Evolutionary conservation across 2,113 vertebrate genomes (phyloP), one percentile per base, ranked within the genome.

Genomic region (Dolichotis patagonum): DNA sequence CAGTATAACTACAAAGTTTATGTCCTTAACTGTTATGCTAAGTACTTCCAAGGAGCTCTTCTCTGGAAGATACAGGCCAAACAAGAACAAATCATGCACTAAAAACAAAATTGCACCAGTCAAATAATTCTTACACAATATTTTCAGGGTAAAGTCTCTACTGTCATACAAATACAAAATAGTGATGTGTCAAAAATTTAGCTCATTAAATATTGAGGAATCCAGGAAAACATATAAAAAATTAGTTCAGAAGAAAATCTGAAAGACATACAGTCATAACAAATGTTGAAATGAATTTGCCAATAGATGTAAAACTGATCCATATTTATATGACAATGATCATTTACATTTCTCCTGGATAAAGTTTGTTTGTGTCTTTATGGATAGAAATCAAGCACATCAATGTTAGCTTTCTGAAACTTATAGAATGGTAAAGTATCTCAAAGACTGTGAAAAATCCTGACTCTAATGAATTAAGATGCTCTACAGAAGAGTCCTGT

Each of bases 401-500:
- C 80, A 52, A 35, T 58, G n/a, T 88, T 63, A 73, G 14, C 46
- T 88, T 96, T 88, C 88, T 81, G 78, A 46, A 96, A 46, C n/a
- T 83, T 56, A 20, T 24, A 56, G 7, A 56, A 3, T 78, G 83
- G 1, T 65, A 78, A 71, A 87, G 24, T 46, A 84, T 7, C 32
- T 95, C 46, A 80, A 83, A 87, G 67, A 73, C 3, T 71, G 73
- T 71, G 90, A 80, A 87, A 81, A 41, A n/a, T 85, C 46, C 19
- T 81, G 35, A 65, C 3, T 43, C 6, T 43, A 46, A 28, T 7
- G 11, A 6, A 91, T 5, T 85, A 58, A 96, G 35, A 77, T 75
- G 52, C 93, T 46, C 28, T 17, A 14, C 13, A 83, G 32, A 88
- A 85, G 35, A 71, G 16, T 58, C 69, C 22, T 30, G 46, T 81